Percentiles rank a stretch among this genome's conserved stretches.
Evolutionary conservation across 1,140 invertebrate species (phyloP).

Genomic region (Lepidotrigona ventralis): DNA sequence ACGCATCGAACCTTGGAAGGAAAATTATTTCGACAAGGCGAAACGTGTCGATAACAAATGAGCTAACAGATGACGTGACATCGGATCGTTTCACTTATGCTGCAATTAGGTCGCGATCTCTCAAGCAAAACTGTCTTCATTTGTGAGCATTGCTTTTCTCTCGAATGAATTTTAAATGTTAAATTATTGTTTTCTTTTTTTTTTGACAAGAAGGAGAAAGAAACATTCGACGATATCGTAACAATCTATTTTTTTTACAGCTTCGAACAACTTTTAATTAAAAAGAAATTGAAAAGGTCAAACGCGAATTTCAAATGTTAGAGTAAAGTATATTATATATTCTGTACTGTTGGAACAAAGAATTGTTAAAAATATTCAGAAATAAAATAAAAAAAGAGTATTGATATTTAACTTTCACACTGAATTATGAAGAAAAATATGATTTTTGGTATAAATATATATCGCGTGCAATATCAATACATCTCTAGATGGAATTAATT

Average conservation of each 20-base stretch:
- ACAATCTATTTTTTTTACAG: neutral
- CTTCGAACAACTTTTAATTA: neutral
- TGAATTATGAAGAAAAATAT: too few species aligned
- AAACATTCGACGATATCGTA: too few species aligned
- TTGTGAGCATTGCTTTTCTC: neutral
- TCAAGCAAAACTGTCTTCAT: neutral
- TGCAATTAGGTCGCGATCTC: constrained; percentile 27
- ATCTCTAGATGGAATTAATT: too few species aligned
- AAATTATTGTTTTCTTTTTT: neutral
- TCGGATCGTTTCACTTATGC: constrained; percentile 1
- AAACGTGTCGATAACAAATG: constrained; percentile 24
- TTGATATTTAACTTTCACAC: too few species aligned
- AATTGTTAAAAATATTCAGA: too few species aligned
- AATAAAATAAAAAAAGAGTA: too few species aligned
- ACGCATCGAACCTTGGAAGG: neutral
- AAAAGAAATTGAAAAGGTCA: neutral
- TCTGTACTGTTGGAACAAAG: too few species aligned
- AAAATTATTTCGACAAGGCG: constrained; percentile 4
- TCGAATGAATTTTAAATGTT: neutral
- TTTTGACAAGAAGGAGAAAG: too few species aligned
- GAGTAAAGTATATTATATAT: too few species aligned
- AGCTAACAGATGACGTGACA: constrained; percentile 18
- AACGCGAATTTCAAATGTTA: too few species aligned
- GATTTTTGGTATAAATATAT: too few species aligned
- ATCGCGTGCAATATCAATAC: too few species aligned